Conservation (phyloP, 2,797 vertebrate genomes). For the Spinibarbus caldwelli region DNA sequence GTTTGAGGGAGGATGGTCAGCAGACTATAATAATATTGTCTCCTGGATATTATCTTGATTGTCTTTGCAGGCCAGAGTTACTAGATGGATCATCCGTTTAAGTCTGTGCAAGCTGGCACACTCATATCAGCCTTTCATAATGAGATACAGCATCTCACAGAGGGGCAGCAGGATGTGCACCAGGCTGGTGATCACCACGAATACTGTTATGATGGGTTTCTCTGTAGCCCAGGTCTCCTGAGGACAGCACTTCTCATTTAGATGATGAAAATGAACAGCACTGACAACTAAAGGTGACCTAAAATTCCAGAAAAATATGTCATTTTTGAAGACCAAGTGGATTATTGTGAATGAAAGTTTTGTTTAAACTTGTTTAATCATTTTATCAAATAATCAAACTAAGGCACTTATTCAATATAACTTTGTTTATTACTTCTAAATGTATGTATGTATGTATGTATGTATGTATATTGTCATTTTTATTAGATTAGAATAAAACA, state of each 20-base stretch:
- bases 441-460: too few relatives aligned
- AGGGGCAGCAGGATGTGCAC: conserved; percentile 80
- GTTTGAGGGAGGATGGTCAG: conserved; percentile 25
- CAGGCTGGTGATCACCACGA: conserved; percentile 81
- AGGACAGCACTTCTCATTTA: conserved; percentile 81
- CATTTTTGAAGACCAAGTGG: conserved; percentile 67
- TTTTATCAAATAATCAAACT: not conserved
- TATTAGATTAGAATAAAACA: not conserved
- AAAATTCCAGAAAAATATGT: conserved; percentile 79
- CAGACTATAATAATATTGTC: conserved; percentile 29
- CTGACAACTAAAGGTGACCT: conserved; percentile 88
- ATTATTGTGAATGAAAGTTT: not conserved
- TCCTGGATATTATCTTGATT: conserved; percentile 46
- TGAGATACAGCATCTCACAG: conserved; percentile 79
- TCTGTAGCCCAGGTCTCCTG: conserved; percentile 84
- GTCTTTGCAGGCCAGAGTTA: conserved; percentile 52
- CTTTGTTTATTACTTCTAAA: not conserved
- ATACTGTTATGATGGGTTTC: conserved; percentile 86
- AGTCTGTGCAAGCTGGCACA: conserved; percentile 20
- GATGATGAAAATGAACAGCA: conserved; percentile 85
- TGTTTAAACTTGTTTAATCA: not conserved
- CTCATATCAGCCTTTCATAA: conserved; percentile 80
- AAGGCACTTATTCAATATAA: not conserved
- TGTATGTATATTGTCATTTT: not conserved
- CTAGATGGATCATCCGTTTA: conserved; percentile 54